Evolutionary conservation across 2,113 vertebrate genomes (phyloP).

Genomic region (Uria lomvia): DNA sequence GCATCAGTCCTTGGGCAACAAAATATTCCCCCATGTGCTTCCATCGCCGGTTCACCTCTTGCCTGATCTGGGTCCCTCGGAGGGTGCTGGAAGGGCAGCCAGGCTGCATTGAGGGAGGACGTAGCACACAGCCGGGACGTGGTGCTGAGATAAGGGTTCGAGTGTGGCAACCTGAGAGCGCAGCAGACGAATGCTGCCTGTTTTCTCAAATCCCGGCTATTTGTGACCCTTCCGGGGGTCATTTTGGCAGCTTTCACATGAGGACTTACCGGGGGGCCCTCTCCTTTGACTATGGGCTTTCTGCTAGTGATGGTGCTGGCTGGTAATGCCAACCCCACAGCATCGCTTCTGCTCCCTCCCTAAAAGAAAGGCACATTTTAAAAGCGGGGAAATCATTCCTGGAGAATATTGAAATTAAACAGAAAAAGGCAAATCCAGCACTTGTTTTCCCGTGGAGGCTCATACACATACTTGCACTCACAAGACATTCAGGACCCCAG

Average conservation of each 20-base stretch:
- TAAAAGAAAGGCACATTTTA: neutral
- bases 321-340: neutral
- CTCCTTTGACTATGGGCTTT: neutral
- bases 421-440: neutral
- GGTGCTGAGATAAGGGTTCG: neutral
- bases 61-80: accelerated
- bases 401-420: neutral
- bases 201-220: neutral
- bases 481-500: neutral
- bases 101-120: neutral
- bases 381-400: neutral
- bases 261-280: neutral
- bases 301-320: neutral
- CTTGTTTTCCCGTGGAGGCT: neutral
- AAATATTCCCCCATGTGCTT: neutral
- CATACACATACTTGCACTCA: neutral
- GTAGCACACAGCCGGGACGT: neutral
- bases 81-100: neutral
- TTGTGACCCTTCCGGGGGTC: neutral
- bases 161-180: neutral
- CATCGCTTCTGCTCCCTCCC: neutral
- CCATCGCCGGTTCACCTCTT: neutral
- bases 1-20: neutral
- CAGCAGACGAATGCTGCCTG: neutral
- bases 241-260: neutral